Evolutionary conservation across 2,113 vertebrate species (phyloP), one percentile per base, ranked within the genome.

Genomic region (Xyliphius kryptos): DNA sequence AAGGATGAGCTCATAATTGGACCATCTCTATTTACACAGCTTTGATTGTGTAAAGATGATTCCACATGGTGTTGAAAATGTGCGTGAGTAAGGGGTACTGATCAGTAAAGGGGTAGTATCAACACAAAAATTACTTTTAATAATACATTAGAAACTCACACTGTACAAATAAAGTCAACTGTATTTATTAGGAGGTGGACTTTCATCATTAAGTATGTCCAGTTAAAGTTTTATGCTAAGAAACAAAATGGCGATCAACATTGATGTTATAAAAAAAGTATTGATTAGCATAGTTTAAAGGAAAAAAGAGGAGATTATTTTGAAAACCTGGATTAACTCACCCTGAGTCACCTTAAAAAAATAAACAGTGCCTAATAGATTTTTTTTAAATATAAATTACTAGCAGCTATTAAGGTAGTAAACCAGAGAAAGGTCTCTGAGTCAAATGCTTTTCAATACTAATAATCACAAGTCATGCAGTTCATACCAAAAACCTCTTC

Each of bases 341-440:
- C n/a, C n/a, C n/a, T 76, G 88, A 83, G 87, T 89, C 88, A 80
- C 81, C 85, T 87, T 58, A 55, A 70, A 62, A 65, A 69, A 72
- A 56, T 71, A 71, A 71, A 41, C n/a, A n/a, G n/a, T n/a, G n/a
- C n/a, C n/a, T n/a, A n/a, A n/a, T n/a, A n/a, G n/a, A n/a, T n/a
- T n/a, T n/a, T n/a, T n/a, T n/a, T n/a, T n/a, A n/a, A 58, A 10
- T 50, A 36, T 61, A 26, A 46, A 21, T 32, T 53, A 67, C n/a
- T n/a, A n/a, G n/a, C n/a, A n/a, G n/a, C n/a, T n/a, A n/a, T n/a
- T n/a, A n/a, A n/a, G n/a, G n/a, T n/a, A n/a, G n/a, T n/a, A n/a
- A n/a, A n/a, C n/a, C n/a, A n/a, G n/a, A n/a, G n/a, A n/a, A n/a
- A n/a, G n/a, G n/a, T n/a, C 89, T 82, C 87, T 85, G 83, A 88